These are phyloP conservation scores for Mesembrinibis cayennensis DNA, from an alignment of 2,113 vertebrate genomes.

Conservation along the genomic window DNA sequence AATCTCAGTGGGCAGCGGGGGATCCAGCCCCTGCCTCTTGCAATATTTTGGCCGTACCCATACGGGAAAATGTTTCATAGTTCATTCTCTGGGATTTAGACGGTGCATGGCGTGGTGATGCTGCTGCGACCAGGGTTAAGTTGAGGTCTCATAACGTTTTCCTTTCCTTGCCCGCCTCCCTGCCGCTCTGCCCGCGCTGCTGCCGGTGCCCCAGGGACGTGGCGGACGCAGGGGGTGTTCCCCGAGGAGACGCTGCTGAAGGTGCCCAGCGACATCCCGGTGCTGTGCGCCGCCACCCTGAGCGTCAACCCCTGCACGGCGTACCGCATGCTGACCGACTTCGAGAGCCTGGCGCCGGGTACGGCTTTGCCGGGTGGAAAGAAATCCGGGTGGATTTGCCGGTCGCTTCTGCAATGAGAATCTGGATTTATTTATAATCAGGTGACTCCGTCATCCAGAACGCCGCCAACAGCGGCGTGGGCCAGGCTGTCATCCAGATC, in stretches of 20 bases:
- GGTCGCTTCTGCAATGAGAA: neutral
- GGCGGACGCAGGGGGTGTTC: conserved; percentile 83
- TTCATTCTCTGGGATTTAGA: too few relatives aligned
- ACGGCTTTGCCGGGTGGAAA: rapidly evolving
- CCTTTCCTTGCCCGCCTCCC: neutral
- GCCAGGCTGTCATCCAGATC: conserved; percentile 96
- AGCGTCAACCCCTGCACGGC: conserved; percentile 94
- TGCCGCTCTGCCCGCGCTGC: neutral
- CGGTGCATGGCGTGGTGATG: rapidly evolving
- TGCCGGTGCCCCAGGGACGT: conserved; percentile 80
- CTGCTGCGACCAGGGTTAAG: rapidly evolving
- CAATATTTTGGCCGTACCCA: rapidly evolving
- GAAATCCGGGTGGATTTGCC: rapidly evolving
- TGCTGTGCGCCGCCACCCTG: conserved; percentile 88
- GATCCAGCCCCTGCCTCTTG: neutral
- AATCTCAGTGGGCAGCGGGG: neutral
- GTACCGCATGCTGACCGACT: conserved; percentile 89
- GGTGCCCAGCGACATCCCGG: conserved; percentile 82
- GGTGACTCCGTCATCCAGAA: conserved; percentile 96
- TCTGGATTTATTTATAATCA: conserved; percentile 4
- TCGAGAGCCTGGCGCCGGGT: conserved; percentile 87
- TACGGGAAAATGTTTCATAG: rapidly evolving
- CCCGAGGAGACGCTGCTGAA: conserved; percentile 73
- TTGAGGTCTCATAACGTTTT: neutral
- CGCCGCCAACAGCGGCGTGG: conserved; percentile 93